These are phyloP conservation scores for Drosophila bunnanda DNA, from an alignment of 2,888 invertebrate species.

Conservation along the genomic window DNA sequence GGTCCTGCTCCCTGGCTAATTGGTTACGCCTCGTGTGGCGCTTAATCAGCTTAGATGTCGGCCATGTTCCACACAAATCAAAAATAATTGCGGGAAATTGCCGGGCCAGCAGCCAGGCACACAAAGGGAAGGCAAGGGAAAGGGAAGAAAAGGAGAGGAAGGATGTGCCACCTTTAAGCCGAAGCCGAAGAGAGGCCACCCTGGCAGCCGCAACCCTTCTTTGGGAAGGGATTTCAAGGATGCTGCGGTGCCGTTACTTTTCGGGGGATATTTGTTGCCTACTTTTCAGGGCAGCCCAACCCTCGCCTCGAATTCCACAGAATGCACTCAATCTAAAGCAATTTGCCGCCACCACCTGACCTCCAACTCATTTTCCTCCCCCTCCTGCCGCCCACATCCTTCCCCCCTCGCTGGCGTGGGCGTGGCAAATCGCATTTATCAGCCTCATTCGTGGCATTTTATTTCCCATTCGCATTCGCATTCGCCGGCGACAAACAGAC, in stretches of 20 bases:
- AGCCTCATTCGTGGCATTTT: slow-evolving; percentile 74
- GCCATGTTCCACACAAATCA: slow-evolving; percentile 51
- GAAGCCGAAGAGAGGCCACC: not conserved
- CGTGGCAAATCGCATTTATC: slow-evolving; percentile 77
- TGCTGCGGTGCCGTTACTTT: slow-evolving; percentile 1
- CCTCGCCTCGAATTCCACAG: slow-evolving; percentile 14
- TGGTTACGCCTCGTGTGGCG: slow-evolving; percentile 36
- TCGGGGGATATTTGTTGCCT: slow-evolving; percentile 19
- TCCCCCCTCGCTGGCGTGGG: slow-evolving; percentile 26
- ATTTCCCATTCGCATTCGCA: slow-evolving; percentile 51
- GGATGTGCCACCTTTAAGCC: slow-evolving; percentile 19
- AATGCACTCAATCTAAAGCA: slow-evolving; percentile 43
- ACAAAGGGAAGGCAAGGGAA: not conserved
- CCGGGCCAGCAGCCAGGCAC: not conserved
- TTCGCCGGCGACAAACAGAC: slow-evolving; percentile 46
- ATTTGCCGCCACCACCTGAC: slow-evolving; percentile 39
- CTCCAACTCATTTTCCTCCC: not conserved
- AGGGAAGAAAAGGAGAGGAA: not conserved
- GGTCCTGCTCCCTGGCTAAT: slow-evolving; percentile 14
- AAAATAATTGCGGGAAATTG: slow-evolving; percentile 66
- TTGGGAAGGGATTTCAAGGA: not conserved
- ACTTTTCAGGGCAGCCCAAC: slow-evolving; percentile 1
- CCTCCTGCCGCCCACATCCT: not conserved
- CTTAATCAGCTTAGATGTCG: slow-evolving; percentile 49
- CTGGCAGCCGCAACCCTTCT: slow-evolving; percentile 13